Evolutionary conservation across 1,140 invertebrate species (phyloP), one percentile per base, ranked within the genome.

Genomic region (Melipona quadrifasciata): DNA sequence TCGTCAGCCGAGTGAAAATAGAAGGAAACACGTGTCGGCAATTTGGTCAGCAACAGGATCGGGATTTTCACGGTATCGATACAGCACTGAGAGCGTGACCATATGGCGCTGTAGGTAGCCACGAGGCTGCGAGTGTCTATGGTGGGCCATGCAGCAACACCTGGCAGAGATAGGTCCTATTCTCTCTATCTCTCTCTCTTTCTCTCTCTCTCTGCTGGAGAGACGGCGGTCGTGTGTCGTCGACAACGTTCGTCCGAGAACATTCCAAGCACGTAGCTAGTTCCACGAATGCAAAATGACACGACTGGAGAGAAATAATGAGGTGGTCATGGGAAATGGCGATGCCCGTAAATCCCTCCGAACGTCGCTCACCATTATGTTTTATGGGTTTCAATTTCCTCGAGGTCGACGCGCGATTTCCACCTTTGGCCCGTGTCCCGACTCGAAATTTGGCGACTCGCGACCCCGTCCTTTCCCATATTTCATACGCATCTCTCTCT

Each of bases 371-470:
- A 79, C 84, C 81, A 87, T 89, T 90, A 91, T 85, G 78, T 74
- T 89, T 91, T 87, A 87, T 81, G 84, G 84, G 68, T 82, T 89
- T 91, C 84, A 83, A 90, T 91, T 90, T 90, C 87, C 86, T 89
- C 76, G 58, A 14, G 21, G 31, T 2, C 27, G 80, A 68, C 72
- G 21, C 80, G 71, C 74, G 81, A 83, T 83, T 82, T 71, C 82
- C 82, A 82, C 72, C 80, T 82, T 76, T 27, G 71, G 19, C 80
- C 71, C 57, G 80, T 61, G 68, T 72, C 31, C 39, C n/a, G 39
- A 61, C 39, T 83, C 39, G 21, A 65, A 82, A 75, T 83, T 77
- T 76, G 31, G 51, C 75, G 57, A 53, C 65, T 76, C n/a, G 76
- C 53, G 76, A 65, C 65, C 57, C 39, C 77, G 72, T 85, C 87